Conservation (phyloP, 2,888 invertebrate species). For the Megastigmus dorsalis region DNA sequence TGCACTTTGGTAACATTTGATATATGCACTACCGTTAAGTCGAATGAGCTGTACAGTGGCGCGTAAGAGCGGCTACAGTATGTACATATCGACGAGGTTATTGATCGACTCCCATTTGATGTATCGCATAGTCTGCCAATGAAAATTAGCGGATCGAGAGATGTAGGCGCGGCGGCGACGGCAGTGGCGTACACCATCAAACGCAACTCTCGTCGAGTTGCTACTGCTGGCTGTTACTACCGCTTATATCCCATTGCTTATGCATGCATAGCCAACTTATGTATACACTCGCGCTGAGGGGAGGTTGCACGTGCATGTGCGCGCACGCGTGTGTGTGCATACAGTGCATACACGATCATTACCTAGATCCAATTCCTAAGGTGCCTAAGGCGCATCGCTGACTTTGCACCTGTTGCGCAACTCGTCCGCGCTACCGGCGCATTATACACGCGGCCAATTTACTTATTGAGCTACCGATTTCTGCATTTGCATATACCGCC, state of each 20-base stretch:
- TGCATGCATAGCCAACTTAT: too few relatives aligned
- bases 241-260: slow-evolving; percentile 9
- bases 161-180: slow-evolving; percentile 20
- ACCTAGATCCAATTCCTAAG: not conserved
- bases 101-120: not conserved
- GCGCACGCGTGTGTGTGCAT: not conserved
- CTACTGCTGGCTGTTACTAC: not conserved
- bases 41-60: not conserved
- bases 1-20: too few relatives aligned
- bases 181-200: not conserved
- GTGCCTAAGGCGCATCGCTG: slow-evolving; percentile 26
- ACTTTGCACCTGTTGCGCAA: slow-evolving; percentile 47
- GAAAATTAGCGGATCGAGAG: slow-evolving; percentile 33
- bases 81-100: not conserved
- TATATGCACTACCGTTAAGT: too few relatives aligned
- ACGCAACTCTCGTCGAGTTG: not conserved
- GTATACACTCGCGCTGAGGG: too few relatives aligned
- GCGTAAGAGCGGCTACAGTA: too few relatives aligned
- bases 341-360: not conserved
- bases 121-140: not conserved
- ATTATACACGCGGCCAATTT: too few relatives aligned
- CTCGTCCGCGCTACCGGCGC: not conserved
- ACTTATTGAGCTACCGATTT: slow-evolving; percentile 34
- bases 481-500: not conserved
- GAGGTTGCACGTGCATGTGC: not conserved